These are phyloP conservation scores for Spinibarbus caldwelli DNA, from an alignment of 2,797 vertebrate species.

Conservation along the genomic window DNA sequence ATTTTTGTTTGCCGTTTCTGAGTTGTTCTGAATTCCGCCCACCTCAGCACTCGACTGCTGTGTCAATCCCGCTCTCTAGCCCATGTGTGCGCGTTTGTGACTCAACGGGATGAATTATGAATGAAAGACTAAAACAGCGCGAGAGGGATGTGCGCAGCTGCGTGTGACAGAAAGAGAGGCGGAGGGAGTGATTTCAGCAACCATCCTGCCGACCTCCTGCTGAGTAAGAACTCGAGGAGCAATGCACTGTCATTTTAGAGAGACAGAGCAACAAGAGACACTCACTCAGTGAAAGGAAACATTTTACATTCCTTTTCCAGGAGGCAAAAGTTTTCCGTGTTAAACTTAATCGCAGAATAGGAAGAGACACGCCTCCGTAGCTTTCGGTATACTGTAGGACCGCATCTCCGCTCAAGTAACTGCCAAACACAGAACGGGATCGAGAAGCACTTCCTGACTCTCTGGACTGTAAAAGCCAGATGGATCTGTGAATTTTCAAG, in stretches of 20 bases:
- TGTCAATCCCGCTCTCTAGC: conserved; percentile 25
- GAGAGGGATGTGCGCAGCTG: conserved; percentile 57
- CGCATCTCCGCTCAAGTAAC: conserved; percentile 2
- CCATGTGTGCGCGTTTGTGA: conserved; percentile 40
- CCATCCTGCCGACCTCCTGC: conserved; percentile 44
- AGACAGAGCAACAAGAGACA: conserved; percentile 32
- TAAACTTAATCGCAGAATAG: conserved; percentile 43
- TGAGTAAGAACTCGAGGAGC: conserved; percentile 42
- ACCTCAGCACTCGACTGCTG: conserved; percentile 44
- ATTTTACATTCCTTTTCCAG: conserved; percentile 42
- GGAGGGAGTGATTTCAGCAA: conserved; percentile 39
- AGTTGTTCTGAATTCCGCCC: conserved; percentile 57
- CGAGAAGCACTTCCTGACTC: conserved; percentile 35
- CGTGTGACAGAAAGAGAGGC: conserved; percentile 32
- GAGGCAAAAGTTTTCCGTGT: conserved; percentile 21
- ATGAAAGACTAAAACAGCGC: conserved; percentile 38
- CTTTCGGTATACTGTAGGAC: not conserved
- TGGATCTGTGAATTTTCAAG: conserved; percentile 43
- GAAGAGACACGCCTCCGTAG: conserved; percentile 27
- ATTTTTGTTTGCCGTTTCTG: conserved; percentile 37
- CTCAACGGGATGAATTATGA: conserved; percentile 59
- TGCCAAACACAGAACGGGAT: conserved; percentile 28
- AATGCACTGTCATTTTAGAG: conserved; percentile 19
- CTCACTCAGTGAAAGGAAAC: conserved; percentile 42
- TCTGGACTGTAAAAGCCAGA: conserved; percentile 40